These are phyloP conservation scores for Caenorhabditis tropicalis DNA, from an alignment of 1,140 invertebrate genomes.

Conservation along the genomic window DNA sequence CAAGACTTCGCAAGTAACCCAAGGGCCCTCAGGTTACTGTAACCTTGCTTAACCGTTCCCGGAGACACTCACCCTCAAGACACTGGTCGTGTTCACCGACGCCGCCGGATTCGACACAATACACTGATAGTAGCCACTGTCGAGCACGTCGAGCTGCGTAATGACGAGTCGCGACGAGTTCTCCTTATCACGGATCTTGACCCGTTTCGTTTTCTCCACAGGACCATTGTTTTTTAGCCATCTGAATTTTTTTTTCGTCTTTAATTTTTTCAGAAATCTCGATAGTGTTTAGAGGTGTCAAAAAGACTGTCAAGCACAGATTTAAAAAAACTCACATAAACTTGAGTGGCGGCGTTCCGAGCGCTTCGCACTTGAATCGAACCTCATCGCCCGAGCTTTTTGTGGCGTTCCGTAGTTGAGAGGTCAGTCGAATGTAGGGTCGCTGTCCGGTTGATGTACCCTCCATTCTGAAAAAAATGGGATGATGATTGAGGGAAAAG, in stretches of 20 bases:
- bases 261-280: too few species aligned
- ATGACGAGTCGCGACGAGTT: constrained; percentile 69
- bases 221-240: constrained; percentile 71
- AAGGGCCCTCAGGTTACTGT: too few species aligned
- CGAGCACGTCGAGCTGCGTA: constrained; percentile 68
- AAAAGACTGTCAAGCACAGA: too few species aligned
- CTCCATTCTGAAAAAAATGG: constrained; percentile 67
- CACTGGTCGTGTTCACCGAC: constrained; percentile 68
- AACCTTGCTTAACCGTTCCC: too few species aligned
- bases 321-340: constrained; percentile 67
- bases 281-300: not conserved
- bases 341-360: constrained; percentile 67
- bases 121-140: constrained; percentile 70
- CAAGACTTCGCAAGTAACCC: too few species aligned
- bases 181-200: constrained; percentile 63
- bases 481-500: too few species aligned
- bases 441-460: constrained; percentile 62
- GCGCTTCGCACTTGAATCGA: constrained; percentile 68
- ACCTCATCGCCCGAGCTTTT: constrained; percentile 67
- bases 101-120: constrained; percentile 67
- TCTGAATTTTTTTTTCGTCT: too few species aligned
- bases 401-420: constrained; percentile 65
- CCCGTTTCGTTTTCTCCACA: constrained; percentile 64
- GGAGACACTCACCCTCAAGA: constrained; percentile 64
- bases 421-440: constrained; percentile 69